Evolutionary conservation across 2,888 invertebrate species (phyloP), one percentile per base, ranked within the genome.

Genomic region (Hartigia nigra): DNA sequence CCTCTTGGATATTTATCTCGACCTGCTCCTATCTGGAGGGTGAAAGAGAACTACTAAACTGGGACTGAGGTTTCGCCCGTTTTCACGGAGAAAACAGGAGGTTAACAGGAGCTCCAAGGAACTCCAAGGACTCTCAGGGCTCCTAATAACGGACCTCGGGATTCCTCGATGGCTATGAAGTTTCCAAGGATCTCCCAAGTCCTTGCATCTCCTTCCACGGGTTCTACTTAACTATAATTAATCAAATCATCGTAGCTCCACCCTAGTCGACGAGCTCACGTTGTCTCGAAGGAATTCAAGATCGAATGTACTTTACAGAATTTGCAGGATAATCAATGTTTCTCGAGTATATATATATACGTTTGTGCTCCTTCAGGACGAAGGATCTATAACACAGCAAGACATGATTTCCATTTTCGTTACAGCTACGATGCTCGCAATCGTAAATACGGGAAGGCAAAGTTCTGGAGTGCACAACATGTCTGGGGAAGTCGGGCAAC

Each of bases 381-480:
- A 9, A 55, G 55, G 55, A 55, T 23, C 55, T 5, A 9, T 55
- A 55, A 23, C 9, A 1, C 39, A 55, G 14, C 23, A 23, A 23
- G 9, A 55, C 9, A 55, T 55, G 55, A 55, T 55, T 31, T 72
- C 4, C 12, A 23, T 72, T 88, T 85, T 86, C 86, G 75, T 92
- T 93, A 75, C 92, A 95, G 95, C 91, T 94, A 94, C 89, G 95
- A 95, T 89, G 94, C 94, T 76, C 92, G 95, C 81, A 94, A 93
- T 77, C 92, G 93, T 74, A 92, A 93, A 79, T 92, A 92, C 88
- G 93, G 92, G 81, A 93, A 94, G 83, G 93, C 94, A 74, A 94
- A 93, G 86, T 89, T 93, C 72, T 94, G 94, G 93, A 94, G 94
- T 76, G 93, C 94, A 37, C 92, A 93, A 74, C 89, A 92, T 74